Conservation (phyloP, 2,113 vertebrate genomes). For the Chloroceryle aenea region DNA sequence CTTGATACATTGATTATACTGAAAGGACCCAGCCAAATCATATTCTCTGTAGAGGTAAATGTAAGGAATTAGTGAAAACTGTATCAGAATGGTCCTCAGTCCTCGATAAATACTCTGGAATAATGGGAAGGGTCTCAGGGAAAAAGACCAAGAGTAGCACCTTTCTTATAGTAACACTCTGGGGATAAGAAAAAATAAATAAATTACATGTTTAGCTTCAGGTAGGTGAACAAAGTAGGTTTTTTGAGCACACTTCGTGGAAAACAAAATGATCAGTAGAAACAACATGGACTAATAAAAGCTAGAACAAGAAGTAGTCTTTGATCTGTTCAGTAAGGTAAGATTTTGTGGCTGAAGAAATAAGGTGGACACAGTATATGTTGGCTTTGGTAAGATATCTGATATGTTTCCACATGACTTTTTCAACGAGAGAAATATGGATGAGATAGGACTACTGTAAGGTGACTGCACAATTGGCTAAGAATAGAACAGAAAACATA, state of each 20-base stretch:
- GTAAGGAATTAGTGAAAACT: not conserved
- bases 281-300: not conserved
- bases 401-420: slow-evolving; percentile 25
- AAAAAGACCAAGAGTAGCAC: not conserved
- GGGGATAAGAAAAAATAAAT: not conserved
- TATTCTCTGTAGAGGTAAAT: not conserved
- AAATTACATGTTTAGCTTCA: not conserved
- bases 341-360: not conserved
- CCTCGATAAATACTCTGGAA: not conserved
- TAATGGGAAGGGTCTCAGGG: not conserved
- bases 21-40: not conserved
- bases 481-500: slow-evolving; percentile 53
- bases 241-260: not conserved
- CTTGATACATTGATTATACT: not conserved
- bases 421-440: slow-evolving; percentile 2
- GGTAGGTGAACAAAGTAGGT: not conserved
- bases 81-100: not conserved
- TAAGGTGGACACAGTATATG: not conserved
- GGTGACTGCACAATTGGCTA: slow-evolving; percentile 51
- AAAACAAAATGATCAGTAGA: not conserved
- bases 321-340: not conserved
- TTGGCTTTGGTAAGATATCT: not conserved
- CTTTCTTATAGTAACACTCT: not conserved
- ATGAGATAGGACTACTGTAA: slow-evolving; percentile 25
- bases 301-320: not conserved